These are phyloP conservation scores for Uropetala carovei DNA, from an alignment of 2,888 invertebrate species.

Conservation along the genomic window DNA sequence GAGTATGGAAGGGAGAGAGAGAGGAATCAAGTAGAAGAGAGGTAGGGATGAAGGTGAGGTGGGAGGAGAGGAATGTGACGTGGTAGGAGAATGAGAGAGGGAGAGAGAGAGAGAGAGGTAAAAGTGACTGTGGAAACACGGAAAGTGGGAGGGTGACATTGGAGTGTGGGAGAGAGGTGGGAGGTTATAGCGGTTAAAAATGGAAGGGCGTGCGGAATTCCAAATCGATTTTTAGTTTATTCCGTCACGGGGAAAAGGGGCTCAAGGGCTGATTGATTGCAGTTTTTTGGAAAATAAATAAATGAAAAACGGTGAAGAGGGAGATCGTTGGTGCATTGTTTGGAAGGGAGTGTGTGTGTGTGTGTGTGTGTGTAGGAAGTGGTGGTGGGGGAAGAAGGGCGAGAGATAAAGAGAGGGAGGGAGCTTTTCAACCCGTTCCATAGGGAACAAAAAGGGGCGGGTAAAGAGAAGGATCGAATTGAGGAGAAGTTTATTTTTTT, in stretches of 20 bases:
- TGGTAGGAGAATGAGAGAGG: neutral
- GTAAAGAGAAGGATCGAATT: too few species aligned
- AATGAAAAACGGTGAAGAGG: constrained; percentile 44
- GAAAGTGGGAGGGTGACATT: neutral
- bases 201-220: neutral
- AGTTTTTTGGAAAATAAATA: constrained; percentile 34
- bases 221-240: constrained; percentile 45
- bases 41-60: constrained; percentile 62
- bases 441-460: too few species aligned
- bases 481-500: too few species aligned
- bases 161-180: neutral
- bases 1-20: constrained; percentile 62
- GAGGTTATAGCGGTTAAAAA: neutral
- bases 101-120: constrained; percentile 7
- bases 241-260: constrained; percentile 34
- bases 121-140: neutral
- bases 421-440: too few species aligned
- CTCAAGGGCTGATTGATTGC: constrained; percentile 39
- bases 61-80: neutral
- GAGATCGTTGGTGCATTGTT: constrained; percentile 44
- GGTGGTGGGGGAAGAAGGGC: too few species aligned
- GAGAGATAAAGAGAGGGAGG: too few species aligned
- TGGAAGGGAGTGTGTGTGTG: neutral
- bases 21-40: neutral
- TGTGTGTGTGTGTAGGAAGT: too few species aligned